These are phyloP conservation scores for Samia ricini DNA, from an alignment of 1,140 invertebrate species.

Conservation along the genomic window DNA sequence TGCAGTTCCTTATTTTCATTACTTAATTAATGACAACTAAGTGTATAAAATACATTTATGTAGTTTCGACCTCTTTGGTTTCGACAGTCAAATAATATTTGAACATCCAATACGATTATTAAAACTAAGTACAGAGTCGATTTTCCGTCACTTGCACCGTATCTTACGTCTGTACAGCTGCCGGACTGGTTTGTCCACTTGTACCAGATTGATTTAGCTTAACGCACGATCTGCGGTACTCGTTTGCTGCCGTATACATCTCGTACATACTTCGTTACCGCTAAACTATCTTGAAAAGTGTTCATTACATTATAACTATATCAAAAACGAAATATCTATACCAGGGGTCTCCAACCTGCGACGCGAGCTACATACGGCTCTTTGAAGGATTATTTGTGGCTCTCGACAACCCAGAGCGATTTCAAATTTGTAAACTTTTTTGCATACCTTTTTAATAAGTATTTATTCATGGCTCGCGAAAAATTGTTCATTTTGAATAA, in stretches of 20 bases:
- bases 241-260: slow-evolving; percentile 44
- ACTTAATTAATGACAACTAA: not conserved
- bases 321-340: too few relatives aligned
- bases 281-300: slow-evolving; percentile 31
- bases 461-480: too few relatives aligned
- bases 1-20: not conserved
- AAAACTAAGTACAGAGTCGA: not conserved
- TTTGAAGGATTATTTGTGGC: too few relatives aligned
- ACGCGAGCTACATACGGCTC: too few relatives aligned
- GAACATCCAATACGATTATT: not conserved
- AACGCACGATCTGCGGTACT: slow-evolving; percentile 60
- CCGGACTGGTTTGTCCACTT: slow-evolving; percentile 76
- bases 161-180: slow-evolving; percentile 57
- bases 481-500: too few relatives aligned
- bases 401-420: too few relatives aligned
- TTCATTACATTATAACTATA: not conserved
- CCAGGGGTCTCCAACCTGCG: too few relatives aligned
- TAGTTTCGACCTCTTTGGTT: too few relatives aligned
- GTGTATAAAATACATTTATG: not conserved
- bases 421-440: too few relatives aligned
- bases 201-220: slow-evolving; percentile 72
- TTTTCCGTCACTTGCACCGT: slow-evolving; percentile 54
- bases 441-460: too few relatives aligned
- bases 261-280: slow-evolving; percentile 55
- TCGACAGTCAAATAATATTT: not conserved